A percentile compares a stretch with the other conserved stretches of the same genome.
Evolutionary conservation across 2,888 invertebrate species (phyloP).

Genomic region (Pristionchus maxplancki): DNA sequence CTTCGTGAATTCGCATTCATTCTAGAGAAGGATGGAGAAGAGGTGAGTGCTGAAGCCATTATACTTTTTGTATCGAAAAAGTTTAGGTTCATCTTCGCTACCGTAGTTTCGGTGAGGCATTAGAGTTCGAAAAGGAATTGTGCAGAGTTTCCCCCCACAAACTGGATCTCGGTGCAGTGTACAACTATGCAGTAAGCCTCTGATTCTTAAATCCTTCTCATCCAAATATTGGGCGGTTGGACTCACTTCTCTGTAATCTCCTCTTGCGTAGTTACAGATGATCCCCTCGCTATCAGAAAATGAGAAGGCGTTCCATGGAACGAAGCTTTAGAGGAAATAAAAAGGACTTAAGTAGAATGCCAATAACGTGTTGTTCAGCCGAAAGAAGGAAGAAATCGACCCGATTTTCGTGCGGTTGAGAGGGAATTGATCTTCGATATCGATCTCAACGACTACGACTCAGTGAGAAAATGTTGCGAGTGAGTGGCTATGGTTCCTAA

Average conservation of each 20-base stretch:
- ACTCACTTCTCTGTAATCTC: constrained; percentile 10
- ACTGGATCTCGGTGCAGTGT: constrained; percentile 96
- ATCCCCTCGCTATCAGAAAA: neutral
- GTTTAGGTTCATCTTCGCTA: constrained; percentile 79
- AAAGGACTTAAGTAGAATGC: neutral
- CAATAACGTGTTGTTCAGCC: constrained; percentile 80
- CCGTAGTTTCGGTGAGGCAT: constrained; percentile 87
- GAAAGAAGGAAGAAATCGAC: constrained; percentile 79
- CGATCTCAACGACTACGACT: constrained; percentile 99
- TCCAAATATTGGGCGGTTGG: neutral
- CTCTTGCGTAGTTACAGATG: constrained; percentile 4
- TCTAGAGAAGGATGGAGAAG: constrained; percentile 86
- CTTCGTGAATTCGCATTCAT: constrained; percentile 95
- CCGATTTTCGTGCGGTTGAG: constrained; percentile 83
- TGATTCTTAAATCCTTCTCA: neutral
- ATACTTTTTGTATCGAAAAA: neutral
- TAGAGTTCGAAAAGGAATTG: constrained; percentile 88
- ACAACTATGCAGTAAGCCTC: constrained; percentile 78
- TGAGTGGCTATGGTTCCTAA: constrained; percentile 53
- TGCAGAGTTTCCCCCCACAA: constrained; percentile 89
- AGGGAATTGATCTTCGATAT: constrained; percentile 98
- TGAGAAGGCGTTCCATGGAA: neutral
- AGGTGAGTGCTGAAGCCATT: neutral
- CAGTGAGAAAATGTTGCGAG: constrained; percentile 89
- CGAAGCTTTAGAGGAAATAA: neutral